phyloP scores from a whole-genome alignment of 2,888 invertebrate genomes.

The Acrobasis suavella region DNA sequence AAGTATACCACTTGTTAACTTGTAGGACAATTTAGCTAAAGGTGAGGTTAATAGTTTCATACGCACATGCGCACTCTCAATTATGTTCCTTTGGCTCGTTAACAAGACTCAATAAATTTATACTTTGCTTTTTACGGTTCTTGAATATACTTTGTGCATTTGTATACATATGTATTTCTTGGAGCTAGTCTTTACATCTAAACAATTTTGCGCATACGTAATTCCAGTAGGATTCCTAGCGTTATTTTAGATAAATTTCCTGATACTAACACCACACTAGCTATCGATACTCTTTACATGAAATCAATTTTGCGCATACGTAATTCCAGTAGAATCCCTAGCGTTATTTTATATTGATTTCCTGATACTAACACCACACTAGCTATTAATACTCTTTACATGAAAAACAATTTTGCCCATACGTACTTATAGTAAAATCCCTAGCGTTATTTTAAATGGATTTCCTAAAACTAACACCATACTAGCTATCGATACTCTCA shows the following conservation, averaged over 20 bases:
- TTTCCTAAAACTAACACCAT: constrained; percentile 3
- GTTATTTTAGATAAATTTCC: constrained; percentile 16
- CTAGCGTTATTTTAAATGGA: constrained; percentile 7
- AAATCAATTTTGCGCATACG: constrained; percentile 1
- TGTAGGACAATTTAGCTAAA: neutral
- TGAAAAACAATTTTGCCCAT: neutral
- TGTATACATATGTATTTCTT: neutral
- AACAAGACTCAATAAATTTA: neutral
- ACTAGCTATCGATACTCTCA: neutral
- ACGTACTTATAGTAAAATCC: neutral
- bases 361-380: neutral
- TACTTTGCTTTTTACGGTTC: neutral
- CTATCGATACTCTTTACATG: neutral
- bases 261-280: neutral
- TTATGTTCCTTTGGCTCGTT: neutral
- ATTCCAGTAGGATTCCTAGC: neutral
- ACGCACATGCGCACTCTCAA: neutral
- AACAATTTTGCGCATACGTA: neutral
- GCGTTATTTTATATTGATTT: constrained; percentile 12
- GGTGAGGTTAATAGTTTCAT: neutral
- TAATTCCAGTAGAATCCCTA: neutral
- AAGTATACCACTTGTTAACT: neutral
- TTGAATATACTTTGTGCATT: constrained; percentile 2
- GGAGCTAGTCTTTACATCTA: neutral
- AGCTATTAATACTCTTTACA: neutral